Evolutionary conservation across 2,797 vertebrate genomes (phyloP).

Genomic region (Spea hammondii): DNA sequence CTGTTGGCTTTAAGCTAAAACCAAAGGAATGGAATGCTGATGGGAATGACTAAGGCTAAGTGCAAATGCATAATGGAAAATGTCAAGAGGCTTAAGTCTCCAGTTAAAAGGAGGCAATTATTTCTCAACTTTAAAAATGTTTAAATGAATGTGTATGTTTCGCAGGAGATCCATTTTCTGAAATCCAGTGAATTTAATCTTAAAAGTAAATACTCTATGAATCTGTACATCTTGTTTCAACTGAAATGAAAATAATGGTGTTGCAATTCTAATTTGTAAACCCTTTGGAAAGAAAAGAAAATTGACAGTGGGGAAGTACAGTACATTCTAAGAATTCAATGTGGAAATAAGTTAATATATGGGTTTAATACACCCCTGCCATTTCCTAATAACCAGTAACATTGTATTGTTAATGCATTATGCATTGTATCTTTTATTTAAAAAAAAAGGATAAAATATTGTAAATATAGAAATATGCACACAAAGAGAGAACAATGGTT

Average conservation of each 20-base stretch:
- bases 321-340: constrained; percentile 18
- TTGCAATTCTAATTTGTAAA: constrained; percentile 44
- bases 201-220: constrained; percentile 49
- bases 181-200: constrained; percentile 48
- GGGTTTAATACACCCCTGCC: constrained; percentile 1
- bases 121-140: constrained; percentile 48
- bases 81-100: constrained; percentile 50
- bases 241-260: constrained; percentile 46
- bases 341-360: constrained; percentile 35
- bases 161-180: constrained; percentile 44
- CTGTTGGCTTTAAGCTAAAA: constrained; percentile 48
- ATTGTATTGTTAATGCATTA: constrained; percentile 11
- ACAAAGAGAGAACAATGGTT: background rate
- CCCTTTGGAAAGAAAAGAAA: constrained; percentile 14
- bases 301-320: constrained; percentile 24
- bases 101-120: constrained; percentile 53
- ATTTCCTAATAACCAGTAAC: constrained; percentile 13
- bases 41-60: constrained; percentile 44
- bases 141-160: constrained; percentile 52
- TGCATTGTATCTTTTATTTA: constrained; percentile 23
- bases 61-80: constrained; percentile 52
- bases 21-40: constrained; percentile 50
- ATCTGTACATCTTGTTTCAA: constrained; percentile 27
- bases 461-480: constrained; percentile 1
- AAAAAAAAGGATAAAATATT: constrained; percentile 20